These are phyloP conservation scores for Mimumesa dahlbomi DNA, from an alignment of 2,888 invertebrate species.

Conservation along the genomic window DNA sequence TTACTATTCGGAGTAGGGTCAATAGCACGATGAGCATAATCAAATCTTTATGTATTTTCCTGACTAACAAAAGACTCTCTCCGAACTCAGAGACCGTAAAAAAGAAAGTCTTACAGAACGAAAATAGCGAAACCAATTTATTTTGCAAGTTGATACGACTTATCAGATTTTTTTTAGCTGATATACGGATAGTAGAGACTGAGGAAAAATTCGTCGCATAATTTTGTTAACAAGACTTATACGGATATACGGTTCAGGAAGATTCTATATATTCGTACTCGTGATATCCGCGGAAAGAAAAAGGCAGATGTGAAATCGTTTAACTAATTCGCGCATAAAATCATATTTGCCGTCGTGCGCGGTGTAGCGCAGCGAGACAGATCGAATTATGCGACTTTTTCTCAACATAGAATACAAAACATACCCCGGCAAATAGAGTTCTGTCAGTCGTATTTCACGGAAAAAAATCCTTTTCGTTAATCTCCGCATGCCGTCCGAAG, in stretches of 20 bases:
- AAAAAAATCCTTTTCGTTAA: too few relatives aligned
- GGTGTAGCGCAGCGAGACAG: slow-evolving; percentile 53
- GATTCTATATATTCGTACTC: too few relatives aligned
- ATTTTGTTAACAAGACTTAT: too few relatives aligned
- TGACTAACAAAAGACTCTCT: slow-evolving; percentile 51
- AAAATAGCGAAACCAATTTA: slow-evolving; percentile 13
- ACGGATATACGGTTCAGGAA: too few relatives aligned
- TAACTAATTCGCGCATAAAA: slow-evolving; percentile 36
- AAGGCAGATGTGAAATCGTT: slow-evolving; percentile 51
- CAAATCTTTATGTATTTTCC: slow-evolving; percentile 22
- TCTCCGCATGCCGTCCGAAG: too few relatives aligned
- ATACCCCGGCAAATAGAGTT: too few relatives aligned
- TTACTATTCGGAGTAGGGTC: slow-evolving; percentile 20
- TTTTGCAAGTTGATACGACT: background rate
- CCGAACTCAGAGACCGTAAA: slow-evolving; percentile 61
- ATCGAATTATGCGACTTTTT: slow-evolving; percentile 62
- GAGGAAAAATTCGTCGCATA: too few relatives aligned
- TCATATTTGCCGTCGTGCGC: slow-evolving; percentile 25
- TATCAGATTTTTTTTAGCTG: background rate
- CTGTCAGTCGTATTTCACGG: too few relatives aligned
- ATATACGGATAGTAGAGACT: too few relatives aligned
- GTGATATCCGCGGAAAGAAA: too few relatives aligned
- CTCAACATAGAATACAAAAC: slow-evolving; percentile 2
- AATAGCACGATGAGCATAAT: slow-evolving; percentile 18
- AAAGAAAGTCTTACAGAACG: slow-evolving; percentile 50